Evolutionary conservation across 2,113 vertebrate species (phyloP).

Genomic region (Sarotherodon lohbergeri): DNA sequence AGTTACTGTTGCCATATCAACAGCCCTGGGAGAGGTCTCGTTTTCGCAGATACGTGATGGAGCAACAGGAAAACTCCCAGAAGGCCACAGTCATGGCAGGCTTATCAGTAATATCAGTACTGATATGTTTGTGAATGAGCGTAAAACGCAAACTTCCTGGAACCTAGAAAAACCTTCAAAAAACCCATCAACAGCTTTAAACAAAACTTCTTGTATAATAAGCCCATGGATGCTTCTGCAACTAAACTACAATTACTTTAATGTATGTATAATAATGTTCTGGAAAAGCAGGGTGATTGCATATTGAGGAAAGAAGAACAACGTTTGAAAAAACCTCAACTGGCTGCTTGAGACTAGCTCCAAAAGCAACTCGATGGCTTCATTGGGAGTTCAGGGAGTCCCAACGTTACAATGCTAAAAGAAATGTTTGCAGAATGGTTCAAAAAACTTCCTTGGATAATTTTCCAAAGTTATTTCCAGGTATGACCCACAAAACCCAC

Average conservation of each 20-base stretch:
- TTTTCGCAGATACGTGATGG: not conserved
- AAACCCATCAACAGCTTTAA: not conserved
- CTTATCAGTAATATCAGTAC: not conserved
- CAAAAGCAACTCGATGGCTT: not conserved
- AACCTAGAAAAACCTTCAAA: not conserved
- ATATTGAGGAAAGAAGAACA: no score
- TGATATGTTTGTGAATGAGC: not conserved
- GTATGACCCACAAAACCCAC: not conserved
- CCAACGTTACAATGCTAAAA: not conserved
- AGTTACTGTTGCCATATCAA: conserved; percentile 33
- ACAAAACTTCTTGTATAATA: not conserved
- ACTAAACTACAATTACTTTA: not conserved
- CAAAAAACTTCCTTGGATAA: not conserved
- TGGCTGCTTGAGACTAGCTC: not conserved
- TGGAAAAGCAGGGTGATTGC: no score
- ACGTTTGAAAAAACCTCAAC: no score
- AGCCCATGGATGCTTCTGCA: not conserved
- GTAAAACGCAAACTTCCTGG: not conserved
- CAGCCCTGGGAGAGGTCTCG: not conserved
- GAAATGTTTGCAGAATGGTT: not conserved
- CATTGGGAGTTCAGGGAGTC: not conserved
- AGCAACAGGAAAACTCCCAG: not conserved
- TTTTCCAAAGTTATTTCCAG: not conserved
- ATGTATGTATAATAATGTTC: not conserved
- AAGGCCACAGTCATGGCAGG: not conserved